These are phyloP conservation scores for Scotopteryx bipunctaria DNA, from an alignment of 2,888 invertebrate species.

Conservation along the genomic window DNA sequence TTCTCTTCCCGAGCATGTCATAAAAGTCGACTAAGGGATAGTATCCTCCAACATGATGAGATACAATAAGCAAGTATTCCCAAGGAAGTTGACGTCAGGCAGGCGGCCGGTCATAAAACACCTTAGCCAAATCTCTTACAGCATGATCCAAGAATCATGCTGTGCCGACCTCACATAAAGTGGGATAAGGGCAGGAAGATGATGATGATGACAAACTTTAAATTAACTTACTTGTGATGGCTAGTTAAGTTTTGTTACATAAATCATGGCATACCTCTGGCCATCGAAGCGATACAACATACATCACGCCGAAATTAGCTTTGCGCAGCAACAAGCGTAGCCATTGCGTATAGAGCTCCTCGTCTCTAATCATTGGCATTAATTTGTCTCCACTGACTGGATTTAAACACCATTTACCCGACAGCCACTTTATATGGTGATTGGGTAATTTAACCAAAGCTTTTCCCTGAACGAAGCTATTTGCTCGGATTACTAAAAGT, in stretches of 20 bases:
- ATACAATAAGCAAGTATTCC: too few species aligned
- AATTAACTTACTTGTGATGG: too few species aligned
- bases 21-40: too few species aligned
- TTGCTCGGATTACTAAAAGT: slow-evolving; percentile 48
- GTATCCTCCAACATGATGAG: too few species aligned
- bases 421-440: slow-evolving; percentile 72
- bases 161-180: too few species aligned
- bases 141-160: too few species aligned
- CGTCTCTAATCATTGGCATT: slow-evolving; percentile 60
- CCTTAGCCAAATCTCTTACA: too few species aligned
- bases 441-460: slow-evolving; percentile 67
- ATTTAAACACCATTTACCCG: slow-evolving; percentile 60
- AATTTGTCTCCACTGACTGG: slow-evolving; percentile 62
- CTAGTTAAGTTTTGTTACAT: not conserved
- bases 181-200: too few species aligned
- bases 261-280: not conserved
- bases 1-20: too few species aligned
- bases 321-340: slow-evolving; percentile 44
- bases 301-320: slow-evolving; percentile 40
- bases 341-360: slow-evolving; percentile 46
- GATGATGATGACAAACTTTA: too few species aligned
- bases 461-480: slow-evolving; percentile 53
- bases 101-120: too few species aligned
- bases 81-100: too few species aligned
- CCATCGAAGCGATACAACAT: slow-evolving; percentile 10